Conservation (phyloP, 1,140 invertebrate genomes). For the Hycleus phaleratus region DNA sequence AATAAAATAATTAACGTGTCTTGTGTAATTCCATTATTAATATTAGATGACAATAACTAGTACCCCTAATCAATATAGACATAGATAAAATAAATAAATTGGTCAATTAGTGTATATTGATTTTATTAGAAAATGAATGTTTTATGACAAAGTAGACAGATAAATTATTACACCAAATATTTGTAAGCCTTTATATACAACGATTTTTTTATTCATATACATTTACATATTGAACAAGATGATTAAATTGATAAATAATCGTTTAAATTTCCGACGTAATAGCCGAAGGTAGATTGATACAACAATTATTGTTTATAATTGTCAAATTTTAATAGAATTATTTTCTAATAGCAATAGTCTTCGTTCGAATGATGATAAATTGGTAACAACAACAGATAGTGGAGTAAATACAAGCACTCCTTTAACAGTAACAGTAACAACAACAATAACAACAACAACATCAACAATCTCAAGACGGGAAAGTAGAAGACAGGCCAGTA, state of each 20-base stretch:
- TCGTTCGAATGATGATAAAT: constrained; percentile 27
- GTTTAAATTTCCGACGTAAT: constrained; percentile 29
- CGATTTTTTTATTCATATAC: neutral
- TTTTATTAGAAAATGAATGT: too few species aligned
- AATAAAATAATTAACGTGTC: too few species aligned
- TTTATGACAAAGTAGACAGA: too few species aligned
- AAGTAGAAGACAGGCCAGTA: constrained; percentile 20
- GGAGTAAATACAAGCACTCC: neutral
- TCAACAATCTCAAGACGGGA: constrained; percentile 4
- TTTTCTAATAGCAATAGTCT: constrained; percentile 24
- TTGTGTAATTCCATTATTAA: too few species aligned
- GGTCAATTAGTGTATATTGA: too few species aligned
- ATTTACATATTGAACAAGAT: constrained; percentile 19
- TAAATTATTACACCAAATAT: neutral
- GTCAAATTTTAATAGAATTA: neutral
- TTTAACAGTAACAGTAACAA: neutral
- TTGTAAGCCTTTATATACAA: neutral
- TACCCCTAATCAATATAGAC: too few species aligned
- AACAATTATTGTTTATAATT: neutral
- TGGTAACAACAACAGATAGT: constrained; percentile 8
- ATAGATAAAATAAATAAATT: too few species aligned
- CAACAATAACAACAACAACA: neutral
- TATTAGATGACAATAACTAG: too few species aligned
- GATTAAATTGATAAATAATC: constrained; percentile 31
- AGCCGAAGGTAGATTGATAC: constrained; percentile 20